These are phyloP conservation scores for Cebidichthys violaceus DNA, from an alignment of 2,113 vertebrate species.

Conservation along the genomic window DNA sequence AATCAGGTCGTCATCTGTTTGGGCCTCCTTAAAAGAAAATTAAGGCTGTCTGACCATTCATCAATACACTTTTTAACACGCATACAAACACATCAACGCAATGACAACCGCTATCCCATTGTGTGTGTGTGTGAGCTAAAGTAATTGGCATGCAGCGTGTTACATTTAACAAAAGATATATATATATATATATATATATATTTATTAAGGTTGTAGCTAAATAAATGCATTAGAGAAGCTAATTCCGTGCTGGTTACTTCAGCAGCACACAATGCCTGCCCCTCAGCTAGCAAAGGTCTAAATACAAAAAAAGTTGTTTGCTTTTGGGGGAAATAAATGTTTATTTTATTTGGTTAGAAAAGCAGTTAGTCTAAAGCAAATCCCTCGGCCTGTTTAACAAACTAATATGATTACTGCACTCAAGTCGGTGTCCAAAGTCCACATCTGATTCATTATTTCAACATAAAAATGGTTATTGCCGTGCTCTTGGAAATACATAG, in stretches of 20 bases:
- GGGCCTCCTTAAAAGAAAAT: neutral
- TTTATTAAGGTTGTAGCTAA: neutral
- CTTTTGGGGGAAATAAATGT: conserved; percentile 4
- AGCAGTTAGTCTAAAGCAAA: conserved; percentile 33
- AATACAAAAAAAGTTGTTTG: neutral
- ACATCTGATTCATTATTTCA: conserved; percentile 52
- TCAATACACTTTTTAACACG: neutral
- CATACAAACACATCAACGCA: neutral
- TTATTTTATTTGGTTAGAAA: conserved; percentile 39
- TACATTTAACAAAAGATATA: neutral
- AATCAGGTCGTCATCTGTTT: neutral
- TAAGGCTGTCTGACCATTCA: neutral
- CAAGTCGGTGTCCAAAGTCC: conserved; percentile 30
- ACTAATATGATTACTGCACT: conserved; percentile 39
- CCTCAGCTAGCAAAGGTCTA: neutral
- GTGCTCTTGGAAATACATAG: neutral
- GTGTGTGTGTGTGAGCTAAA: neutral
- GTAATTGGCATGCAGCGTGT: neutral
- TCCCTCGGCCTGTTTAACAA: conserved; percentile 34
- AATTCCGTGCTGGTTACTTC: neutral
- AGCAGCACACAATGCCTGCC: neutral
- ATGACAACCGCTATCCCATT: neutral
- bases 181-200: neutral
- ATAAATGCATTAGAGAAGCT: neutral
- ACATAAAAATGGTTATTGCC: conserved; percentile 15